phyloP scores from a whole-genome alignment of 2,888 invertebrate genomes.

The Erpobdella octoculata region DNA sequence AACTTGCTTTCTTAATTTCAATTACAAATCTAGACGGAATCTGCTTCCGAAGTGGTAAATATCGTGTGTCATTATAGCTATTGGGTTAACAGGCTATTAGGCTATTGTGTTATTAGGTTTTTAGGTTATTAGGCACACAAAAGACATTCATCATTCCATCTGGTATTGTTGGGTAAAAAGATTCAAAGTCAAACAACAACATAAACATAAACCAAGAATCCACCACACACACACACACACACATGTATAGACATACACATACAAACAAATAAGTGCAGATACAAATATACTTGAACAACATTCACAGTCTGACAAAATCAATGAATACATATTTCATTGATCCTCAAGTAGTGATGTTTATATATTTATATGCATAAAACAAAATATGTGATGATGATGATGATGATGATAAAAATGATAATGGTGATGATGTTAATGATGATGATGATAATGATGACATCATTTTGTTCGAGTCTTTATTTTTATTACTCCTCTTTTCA shows the following conservation, averaged over 20 bases:
- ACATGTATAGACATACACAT: background rate
- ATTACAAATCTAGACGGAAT: too few relatives aligned
- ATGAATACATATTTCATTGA: background rate
- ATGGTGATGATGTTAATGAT: constrained; percentile 3
- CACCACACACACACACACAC: background rate
- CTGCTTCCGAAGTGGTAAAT: too few relatives aligned
- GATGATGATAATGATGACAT: background rate
- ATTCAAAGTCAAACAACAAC: background rate
- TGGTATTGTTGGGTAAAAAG: background rate
- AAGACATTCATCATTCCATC: background rate
- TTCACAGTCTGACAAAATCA: background rate
- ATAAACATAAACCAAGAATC: background rate
- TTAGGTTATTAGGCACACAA: too few relatives aligned
- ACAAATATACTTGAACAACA: background rate
- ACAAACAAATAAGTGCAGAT: background rate
- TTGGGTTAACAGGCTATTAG: too few relatives aligned
- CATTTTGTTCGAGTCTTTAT: background rate
- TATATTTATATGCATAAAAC: too few relatives aligned
- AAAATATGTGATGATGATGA: constrained; percentile 13
- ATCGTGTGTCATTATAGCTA: too few relatives aligned
- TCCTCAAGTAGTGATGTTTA: too few relatives aligned
- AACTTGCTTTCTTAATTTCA: too few relatives aligned
- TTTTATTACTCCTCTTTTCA: background rate
- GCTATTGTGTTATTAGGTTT: background rate
- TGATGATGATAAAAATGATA: background rate